Base-by-base conservation (phyloP, 2,888 invertebrate genomes). In the Drosophila buzzatii region DNA sequence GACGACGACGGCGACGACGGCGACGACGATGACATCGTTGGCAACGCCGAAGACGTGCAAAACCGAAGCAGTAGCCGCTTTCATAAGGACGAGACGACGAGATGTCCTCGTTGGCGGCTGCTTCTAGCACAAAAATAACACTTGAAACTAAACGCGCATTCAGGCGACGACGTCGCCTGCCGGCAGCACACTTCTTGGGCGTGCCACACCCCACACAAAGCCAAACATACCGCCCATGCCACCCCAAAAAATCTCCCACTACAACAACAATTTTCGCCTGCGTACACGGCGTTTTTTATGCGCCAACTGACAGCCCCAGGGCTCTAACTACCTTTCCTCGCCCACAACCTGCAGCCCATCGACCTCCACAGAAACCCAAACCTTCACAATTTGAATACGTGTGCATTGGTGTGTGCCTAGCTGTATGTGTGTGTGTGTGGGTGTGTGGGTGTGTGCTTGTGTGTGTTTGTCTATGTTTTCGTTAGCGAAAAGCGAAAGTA, bases 71-170 rank as follows among this genome's bases (percentile, higher is more conserved):
- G 59, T 68, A 57, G 60, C 53, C 56, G 45, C 60, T 45, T 12
- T 45, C 63, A 33, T 66, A 62, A 73, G 73, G 70, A 71, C 61
- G 78, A 75, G 72, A 69, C 79, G 79, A 52, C 58, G 62, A 76
- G 79, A 79, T 77, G 77, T 79, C 67, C 77, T 78, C 79, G 77
- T 78, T 75, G 77, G 70, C 73, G 73, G 81, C 82, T 66, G 82
- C 79, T 79, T 81, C 89, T 85, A 88, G 89, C 79, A 89, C 85
- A 89, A 86, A 89, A 87, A 87, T 89, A 87, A 89, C 89, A 89
- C 87, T 87, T 89, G 82, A 89, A 89, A 87, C 85, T 88, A 87
- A 87, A 87, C 83, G 85, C 87, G 89, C 89, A 85, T 85, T 85
- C 85, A 88, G 81, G 69, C 81, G 64, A 70, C 81, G 66, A 16